Conservation (phyloP, 1,140 invertebrate genomes). For the Heliconius melpomene region DNA sequence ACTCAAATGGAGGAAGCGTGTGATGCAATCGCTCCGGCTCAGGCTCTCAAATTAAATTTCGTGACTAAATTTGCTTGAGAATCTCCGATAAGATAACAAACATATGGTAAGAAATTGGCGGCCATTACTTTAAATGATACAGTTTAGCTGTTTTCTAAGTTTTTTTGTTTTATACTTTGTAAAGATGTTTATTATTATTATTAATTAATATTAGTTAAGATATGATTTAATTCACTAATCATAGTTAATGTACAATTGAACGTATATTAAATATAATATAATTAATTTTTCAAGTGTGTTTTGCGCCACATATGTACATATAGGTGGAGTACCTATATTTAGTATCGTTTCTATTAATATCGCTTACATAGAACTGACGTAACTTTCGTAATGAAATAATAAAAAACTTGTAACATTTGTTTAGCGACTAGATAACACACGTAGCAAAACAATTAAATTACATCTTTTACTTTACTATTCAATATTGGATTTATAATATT, state of each 20-base stretch:
- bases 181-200: background rate
- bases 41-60: constrained; percentile 34
- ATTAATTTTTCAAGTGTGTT: no score
- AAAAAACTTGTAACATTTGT: background rate
- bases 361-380: constrained; percentile 3
- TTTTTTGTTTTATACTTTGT: background rate
- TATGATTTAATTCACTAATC: no score
- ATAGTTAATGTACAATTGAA: no score
- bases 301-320: no score
- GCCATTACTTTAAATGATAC: background rate
- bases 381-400: background rate
- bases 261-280: no score
- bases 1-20: constrained; percentile 29
- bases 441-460: background rate
- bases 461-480: background rate
- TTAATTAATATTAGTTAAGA: background rate
- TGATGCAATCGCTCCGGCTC: constrained; percentile 31
- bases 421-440: background rate
- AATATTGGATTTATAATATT: background rate
- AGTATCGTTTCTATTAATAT: constrained; percentile 3
- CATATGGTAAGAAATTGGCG: constrained; percentile 11
- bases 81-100: constrained; percentile 30
- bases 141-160: background rate
- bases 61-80: constrained; percentile 35
- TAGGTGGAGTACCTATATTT: background rate